phyloP scores from a whole-genome alignment of 1,140 invertebrate genomes.

The Rhopalosiphum padi region DNA sequence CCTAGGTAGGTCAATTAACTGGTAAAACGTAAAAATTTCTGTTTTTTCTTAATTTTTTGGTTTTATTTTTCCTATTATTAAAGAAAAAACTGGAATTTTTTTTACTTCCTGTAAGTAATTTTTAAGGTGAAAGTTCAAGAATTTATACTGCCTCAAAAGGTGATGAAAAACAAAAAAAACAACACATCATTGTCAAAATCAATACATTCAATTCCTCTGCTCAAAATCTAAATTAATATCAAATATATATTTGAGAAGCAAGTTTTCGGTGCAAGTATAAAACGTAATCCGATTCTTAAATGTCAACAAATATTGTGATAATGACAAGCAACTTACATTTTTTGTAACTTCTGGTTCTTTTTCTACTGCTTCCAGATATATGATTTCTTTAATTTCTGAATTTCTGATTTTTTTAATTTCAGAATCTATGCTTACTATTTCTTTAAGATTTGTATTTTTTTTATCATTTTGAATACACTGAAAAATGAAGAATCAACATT shows the following conservation, averaged over 20 bases:
- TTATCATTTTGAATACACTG: not conserved
- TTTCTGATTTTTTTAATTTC: not conserved
- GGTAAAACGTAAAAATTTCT: no score
- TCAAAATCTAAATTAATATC: not conserved
- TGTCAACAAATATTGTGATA: no score
- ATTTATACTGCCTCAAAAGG: no score
- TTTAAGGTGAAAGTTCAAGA: no score
- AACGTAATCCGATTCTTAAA: no score
- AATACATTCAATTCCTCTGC: not conserved
- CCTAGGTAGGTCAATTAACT: no score
- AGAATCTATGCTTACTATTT: not conserved
- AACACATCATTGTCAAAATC: no score
- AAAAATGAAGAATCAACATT: not conserved
- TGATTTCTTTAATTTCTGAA: not conserved
- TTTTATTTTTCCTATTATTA: no score
- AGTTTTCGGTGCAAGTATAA: not conserved
- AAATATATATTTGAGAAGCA: not conserved
- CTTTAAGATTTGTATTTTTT: not conserved
- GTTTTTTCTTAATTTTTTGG: no score
- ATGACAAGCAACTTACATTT: not conserved
- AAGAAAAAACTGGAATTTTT: no score
- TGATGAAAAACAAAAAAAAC: no score
- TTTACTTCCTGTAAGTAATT: no score
- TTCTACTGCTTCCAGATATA: not conserved
- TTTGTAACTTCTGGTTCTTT: not conserved